Conservation (phyloP, 1,140 invertebrate genomes). For the Platyura marginata region DNA sequence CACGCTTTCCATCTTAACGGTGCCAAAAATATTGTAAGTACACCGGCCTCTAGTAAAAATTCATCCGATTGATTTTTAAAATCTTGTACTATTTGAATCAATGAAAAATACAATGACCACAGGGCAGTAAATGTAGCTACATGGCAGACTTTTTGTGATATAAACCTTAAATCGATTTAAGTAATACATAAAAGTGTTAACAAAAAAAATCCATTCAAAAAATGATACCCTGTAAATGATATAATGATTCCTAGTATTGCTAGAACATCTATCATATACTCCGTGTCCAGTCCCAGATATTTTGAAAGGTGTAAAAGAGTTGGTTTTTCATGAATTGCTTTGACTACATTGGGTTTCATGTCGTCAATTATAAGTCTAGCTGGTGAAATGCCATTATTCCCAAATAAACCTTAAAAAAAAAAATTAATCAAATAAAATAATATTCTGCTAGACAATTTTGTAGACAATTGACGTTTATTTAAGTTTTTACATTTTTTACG, state of each 20-base stretch:
- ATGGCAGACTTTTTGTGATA: slow-evolving; percentile 41
- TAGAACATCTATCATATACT: slow-evolving; percentile 53
- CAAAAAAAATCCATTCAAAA: not conserved
- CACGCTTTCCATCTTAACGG: slow-evolving; percentile 39
- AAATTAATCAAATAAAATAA: too few relatives aligned
- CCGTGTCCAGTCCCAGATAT: slow-evolving; percentile 42
- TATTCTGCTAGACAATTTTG: too few relatives aligned
- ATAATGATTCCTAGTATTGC: slow-evolving; percentile 43
- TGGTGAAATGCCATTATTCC: slow-evolving; percentile 61
- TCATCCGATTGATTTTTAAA: slow-evolving; percentile 63
- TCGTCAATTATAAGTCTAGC: slow-evolving; percentile 26
- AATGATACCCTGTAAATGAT: slow-evolving; percentile 41
- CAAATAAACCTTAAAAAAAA: slow-evolving; percentile 47
- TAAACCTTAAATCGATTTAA: slow-evolving; percentile 30
- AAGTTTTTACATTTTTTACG: too few relatives aligned
- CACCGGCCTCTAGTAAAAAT: slow-evolving; percentile 56
- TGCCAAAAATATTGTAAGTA: slow-evolving; percentile 52
- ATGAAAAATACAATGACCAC: slow-evolving; percentile 56
- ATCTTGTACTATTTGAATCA: slow-evolving; percentile 59
- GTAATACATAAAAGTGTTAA: slow-evolving; percentile 4
- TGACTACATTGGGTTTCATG: not conserved
- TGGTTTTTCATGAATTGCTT: too few relatives aligned
- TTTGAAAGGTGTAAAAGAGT: slow-evolving; percentile 52
- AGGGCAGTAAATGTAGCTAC: slow-evolving; percentile 41
- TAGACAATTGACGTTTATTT: too few relatives aligned